Percentiles rank a stretch among this genome's conserved stretches.
These are phyloP conservation scores for Silurus glanis DNA, from an alignment of 2,113 vertebrate genomes.

Conservation along the genomic window DNA sequence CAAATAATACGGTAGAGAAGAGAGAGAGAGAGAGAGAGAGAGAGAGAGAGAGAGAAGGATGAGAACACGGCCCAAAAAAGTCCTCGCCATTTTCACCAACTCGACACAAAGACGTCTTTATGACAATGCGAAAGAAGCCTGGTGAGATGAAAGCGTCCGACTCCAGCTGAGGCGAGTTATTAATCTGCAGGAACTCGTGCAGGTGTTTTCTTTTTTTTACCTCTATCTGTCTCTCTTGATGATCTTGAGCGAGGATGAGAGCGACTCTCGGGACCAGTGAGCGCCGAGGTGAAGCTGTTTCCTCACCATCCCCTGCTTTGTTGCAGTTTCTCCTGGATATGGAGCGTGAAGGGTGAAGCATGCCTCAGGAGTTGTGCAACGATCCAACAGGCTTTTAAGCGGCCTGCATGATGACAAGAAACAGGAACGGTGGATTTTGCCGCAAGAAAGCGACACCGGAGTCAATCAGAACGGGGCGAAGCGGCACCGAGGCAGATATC, in stretches of 20 bases:
- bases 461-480: slow-evolving; percentile 33
- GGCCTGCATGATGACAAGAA: slow-evolving; percentile 39
- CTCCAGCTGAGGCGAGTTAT: slow-evolving; percentile 53
- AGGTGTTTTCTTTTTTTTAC: slow-evolving; percentile 33
- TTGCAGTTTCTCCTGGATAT: slow-evolving; percentile 4
- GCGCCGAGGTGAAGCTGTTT: slow-evolving; percentile 1
- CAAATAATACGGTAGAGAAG: slow-evolving; percentile 45
- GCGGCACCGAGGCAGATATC: slow-evolving; percentile 18
- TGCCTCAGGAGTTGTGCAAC: neutral
- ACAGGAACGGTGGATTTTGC: slow-evolving; percentile 52
- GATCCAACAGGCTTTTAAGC: slow-evolving; percentile 5
- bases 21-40: too few relatives aligned
- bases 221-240: slow-evolving; percentile 30
- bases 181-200: slow-evolving; percentile 50
- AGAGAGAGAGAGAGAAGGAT: neutral
- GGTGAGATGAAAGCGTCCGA: slow-evolving; percentile 48
- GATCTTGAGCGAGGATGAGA: slow-evolving; percentile 26
- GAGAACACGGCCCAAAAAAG: slow-evolving; percentile 32
- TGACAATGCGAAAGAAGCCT: slow-evolving; percentile 32
- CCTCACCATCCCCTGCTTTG: neutral
- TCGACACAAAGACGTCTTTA: slow-evolving; percentile 51
- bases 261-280: slow-evolving; percentile 26
- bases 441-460: slow-evolving; percentile 28
- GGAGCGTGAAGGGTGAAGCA: slow-evolving; percentile 8
- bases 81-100: neutral